Base-by-base conservation (phyloP, 2,888 invertebrate genomes). In the Zygothrica quintamaculata region DNA sequence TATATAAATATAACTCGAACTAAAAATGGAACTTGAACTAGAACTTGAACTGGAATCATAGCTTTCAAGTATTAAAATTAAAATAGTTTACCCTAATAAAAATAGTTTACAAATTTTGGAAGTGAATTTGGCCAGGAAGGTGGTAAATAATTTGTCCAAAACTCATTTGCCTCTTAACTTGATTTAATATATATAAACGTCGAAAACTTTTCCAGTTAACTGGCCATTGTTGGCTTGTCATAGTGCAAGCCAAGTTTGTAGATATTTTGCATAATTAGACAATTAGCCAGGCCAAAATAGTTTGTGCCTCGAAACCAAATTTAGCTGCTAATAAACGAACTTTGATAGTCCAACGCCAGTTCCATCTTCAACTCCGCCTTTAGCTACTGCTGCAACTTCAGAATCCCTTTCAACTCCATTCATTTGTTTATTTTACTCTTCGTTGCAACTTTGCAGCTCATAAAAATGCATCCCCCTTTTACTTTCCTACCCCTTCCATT, bases 221-320 rank as follows among this genome's bases (percentile, higher is more conserved):
- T 1, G 25, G 3, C 18, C n/a, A 36, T 31, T 26, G 18, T 22
- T n/a, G n/a, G n/a, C n/a, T n/a, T n/a, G n/a, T n/a, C n/a, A 22
- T 22, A 5, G 18, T 5, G 3, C 1, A 13, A 2, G 13, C 36
- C 13, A 33, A n/a, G 39, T 29, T 25, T 29, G 1, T 9, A 29
- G 29, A 9, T 16, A 55, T 53, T 72, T 64, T 68, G 64, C 72
- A 72, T 72, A 72, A 72, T 72, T 72, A 47, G 59, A 68, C 72
- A 68, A 72, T 72, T 72, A 64, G 55, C 52, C 36, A 9, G 37
- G 42, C 43, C 39, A 58, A 18, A 61, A 48, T 33, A 16, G 40
- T 16, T 26, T 3, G n/a, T n/a, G n/a, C n/a, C n/a, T n/a, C n/a
- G 9, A 43, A 43, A 1, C 43, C 40, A 12, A 50, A 52, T 25